Evolutionary conservation across 2,797 vertebrate species (phyloP), one percentile per base, ranked within the genome.

Genomic region (Threskiornis aethiopicus): DNA sequence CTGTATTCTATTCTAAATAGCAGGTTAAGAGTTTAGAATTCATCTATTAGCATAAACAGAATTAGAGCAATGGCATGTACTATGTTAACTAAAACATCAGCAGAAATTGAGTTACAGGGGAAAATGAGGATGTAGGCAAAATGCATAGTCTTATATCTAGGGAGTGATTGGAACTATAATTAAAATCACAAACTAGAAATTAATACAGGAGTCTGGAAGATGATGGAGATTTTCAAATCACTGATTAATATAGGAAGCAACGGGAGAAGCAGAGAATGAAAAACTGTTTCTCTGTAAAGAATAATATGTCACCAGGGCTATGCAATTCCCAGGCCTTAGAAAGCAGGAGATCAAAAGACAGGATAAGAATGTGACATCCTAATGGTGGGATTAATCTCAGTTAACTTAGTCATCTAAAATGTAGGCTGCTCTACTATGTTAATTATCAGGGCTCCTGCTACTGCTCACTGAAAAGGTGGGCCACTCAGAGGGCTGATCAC

Each of bases 1-100:
- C 80, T 89, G 26, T 96, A 93, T 96, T 97, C 85, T 93, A 87
- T 62, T 75, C 62, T 96, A 97, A 98, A 97, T 96, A 97, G 59
- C 71, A 95, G 73, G 90, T 97, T 97, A 97, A 96, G 91, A 96
- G 44, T 92, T 59, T 85, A 92, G 76, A 95, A 94, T 93, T 97
- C 85, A 65, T 93, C 67, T 92, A 97, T 97, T 97, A 97, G 76
- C 89, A 94, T 95, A 98, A 97, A 94, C 41, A 88, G 77, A 97
- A 95, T 73, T 86, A 96, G 90, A 95, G n/a, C 33, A 58, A 37
- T 89, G 71, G 35, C 84, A 81, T 93, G 42, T 90, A 80, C 77
- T 93, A 33, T 91, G 79, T 54, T 96, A 93, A 92, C 62, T 95
- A 89, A 95, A 96, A 82, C 29, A 81, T 84, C 64, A 65, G 58